Evolutionary conservation across 2,888 invertebrate species (phyloP).

Genomic region (Nomada fabriciana): DNA sequence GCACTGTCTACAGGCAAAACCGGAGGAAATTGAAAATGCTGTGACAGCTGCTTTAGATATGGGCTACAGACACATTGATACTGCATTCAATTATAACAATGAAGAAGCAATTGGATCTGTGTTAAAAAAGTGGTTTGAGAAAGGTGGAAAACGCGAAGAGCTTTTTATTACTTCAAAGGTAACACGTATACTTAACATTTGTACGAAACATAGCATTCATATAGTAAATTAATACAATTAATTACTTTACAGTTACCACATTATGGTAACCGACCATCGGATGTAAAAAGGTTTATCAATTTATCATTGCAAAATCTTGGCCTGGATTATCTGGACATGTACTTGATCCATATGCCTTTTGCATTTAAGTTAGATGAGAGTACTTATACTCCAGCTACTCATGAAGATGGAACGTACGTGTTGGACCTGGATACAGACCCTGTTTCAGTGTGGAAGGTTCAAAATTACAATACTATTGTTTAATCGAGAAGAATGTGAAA

Average conservation of each 20-base stretch:
- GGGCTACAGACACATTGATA: conserved; percentile 92
- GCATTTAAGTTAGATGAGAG: conserved; percentile 87
- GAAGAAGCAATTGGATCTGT: conserved; percentile 91
- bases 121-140: conserved; percentile 88
- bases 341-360: conserved; percentile 92
- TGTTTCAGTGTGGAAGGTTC: conserved; percentile 90
- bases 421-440: conserved; percentile 88
- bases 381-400: conserved; percentile 85
- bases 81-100: conserved; percentile 92
- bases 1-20: conserved; percentile 85
- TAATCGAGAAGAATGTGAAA: not conserved
- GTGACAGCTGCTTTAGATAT: conserved; percentile 88
- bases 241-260: conserved; percentile 87
- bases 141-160: conserved; percentile 89
- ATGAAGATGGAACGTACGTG: conserved; percentile 86
- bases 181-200: not conserved
- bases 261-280: conserved; percentile 88
- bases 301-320: conserved; percentile 88
- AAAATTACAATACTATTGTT: conserved; percentile 9
- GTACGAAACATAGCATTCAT: not conserved
- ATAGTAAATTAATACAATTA: not conserved
- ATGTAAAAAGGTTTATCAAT: conserved; percentile 88
- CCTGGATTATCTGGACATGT: conserved; percentile 91
- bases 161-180: conserved; percentile 94
- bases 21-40: conserved; percentile 88